Evolutionary conservation across 2,797 vertebrate genomes (phyloP), one percentile per base, ranked within the genome.

Genomic region (Sebastes oblongus): DNA sequence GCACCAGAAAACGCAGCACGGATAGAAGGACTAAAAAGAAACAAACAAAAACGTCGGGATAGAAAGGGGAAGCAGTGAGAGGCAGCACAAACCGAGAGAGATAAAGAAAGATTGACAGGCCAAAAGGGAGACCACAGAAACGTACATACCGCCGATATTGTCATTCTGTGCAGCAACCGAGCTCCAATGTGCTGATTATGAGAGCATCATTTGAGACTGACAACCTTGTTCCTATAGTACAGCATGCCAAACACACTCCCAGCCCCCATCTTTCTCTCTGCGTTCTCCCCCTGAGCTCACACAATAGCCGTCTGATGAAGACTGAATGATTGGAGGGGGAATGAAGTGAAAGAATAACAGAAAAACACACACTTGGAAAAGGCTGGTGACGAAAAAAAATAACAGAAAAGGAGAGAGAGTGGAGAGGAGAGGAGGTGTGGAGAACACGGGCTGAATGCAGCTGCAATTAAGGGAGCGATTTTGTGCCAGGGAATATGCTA

Each of bases 281-380:
- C 60, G 42, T 68, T 80, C 79, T 82, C 84, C 80, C 74, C 81
- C 84, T 56, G 83, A 82, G 81, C 91, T 88, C 72, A 61, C 90
- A 95, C 93, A 95, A 95, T 94, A 89, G 92, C 83, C 60, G 72
- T 87, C 89, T 95, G 94, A 94, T 94, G 93, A 94, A 91, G 85
- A 92, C 88, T 69, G 86, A 88, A 83, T 90, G 91, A 92, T 86
- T 90, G 92, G 89, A 90, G 72, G 70, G 78, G 82, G 73, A 88
- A 84, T 12, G 64, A 79, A 82, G 86, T 81, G 72, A 78, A 89
- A 84, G 80, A 86, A 78, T 82, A 80, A 87, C 68, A 60, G 56
- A 77, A 82, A 81, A 78, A 84, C 46, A 72, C 75, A 82, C 55
- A 56, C 64, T 80, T 72, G 64, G 73, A 92, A 92, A 76, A 84